Evolutionary conservation across 2,113 vertebrate species (phyloP), one percentile per base, ranked within the genome.

Genomic region (Fregata magnificens): DNA sequence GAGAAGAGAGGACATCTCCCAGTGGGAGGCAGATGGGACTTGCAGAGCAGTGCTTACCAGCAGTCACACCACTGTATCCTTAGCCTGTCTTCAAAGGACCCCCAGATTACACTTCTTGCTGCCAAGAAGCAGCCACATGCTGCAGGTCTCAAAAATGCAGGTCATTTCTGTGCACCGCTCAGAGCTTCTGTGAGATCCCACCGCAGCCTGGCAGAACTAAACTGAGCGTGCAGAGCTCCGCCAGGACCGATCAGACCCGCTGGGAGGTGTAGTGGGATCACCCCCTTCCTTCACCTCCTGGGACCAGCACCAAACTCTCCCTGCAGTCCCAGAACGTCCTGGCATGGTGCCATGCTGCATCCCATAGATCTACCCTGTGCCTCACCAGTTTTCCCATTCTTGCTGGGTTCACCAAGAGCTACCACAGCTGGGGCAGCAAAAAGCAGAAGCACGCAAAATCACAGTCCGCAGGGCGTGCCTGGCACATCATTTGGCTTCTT

Each of bases 201-300:
- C 31, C 2, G 0, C 26, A 62, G 40, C 5, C 29, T 55, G 40
- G 9, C 45, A 74, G 45, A 74, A 40, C 20, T 67, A 12, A 52
- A 74, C 2, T 8, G 50, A 66, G 16, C 22, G 16, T 19, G 29
- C 38, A 73, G 67, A 86, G 29, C 44, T 67, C 69, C 55, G 14
- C 20, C 67, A 74, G 67, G 38, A 49, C 26, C 0, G 0, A 22
- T 34, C 29, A 47, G 34, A 13, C 24, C 25, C 0, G 1, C 45
- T 31, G 45, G 29, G 16, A 67, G 7, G 5, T 65, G 21, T 11
- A 58, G n/a, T n/a, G 29, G 1, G 0, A 22, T 63, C 18, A 38
- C 7, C 4, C 5, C 11, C 11, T 59, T 85, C 11, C 38, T 34
- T 73, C 29, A n/a, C 17, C 16, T 59, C 34, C 65, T 36, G 31